Conservation (phyloP, 2,888 invertebrate genomes). For the Cheilosia vernalis region DNA sequence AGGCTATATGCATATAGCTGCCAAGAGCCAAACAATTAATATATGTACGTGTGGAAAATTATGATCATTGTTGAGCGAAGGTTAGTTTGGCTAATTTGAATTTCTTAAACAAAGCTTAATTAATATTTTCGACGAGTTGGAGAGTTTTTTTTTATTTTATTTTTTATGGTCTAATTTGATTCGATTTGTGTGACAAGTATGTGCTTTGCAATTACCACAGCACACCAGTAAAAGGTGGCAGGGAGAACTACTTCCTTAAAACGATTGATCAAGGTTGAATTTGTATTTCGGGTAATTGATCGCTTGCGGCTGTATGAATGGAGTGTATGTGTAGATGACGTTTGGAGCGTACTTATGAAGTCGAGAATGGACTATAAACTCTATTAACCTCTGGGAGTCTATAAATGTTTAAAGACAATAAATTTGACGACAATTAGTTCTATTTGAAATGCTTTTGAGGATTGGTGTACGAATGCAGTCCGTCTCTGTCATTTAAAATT, state of each 20-base stretch:
- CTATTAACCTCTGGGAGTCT: constrained; percentile 19
- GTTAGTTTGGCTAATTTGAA: constrained; percentile 60
- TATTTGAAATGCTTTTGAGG: no score
- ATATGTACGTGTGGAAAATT: constrained; percentile 45
- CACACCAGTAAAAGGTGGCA: constrained; percentile 10
- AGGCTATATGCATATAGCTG: constrained; percentile 8
- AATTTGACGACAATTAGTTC: background rate
- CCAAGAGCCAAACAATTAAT: constrained; percentile 14
- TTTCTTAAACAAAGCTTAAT: constrained; percentile 29
- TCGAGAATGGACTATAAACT: constrained; percentile 12
- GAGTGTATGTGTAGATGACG: background rate
- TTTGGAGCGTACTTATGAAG: background rate
- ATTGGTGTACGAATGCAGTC: no score
- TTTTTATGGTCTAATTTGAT: constrained; percentile 49
- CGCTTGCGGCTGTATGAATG: constrained; percentile 12
- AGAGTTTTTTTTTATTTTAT: constrained; percentile 34
- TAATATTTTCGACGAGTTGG: constrained; percentile 26
- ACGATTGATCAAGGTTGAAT: constrained; percentile 34
- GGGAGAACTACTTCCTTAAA: constrained; percentile 53
- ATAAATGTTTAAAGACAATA: background rate
- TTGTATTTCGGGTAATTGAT: constrained; percentile 17
- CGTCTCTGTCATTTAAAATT: no score
- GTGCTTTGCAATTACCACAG: constrained; percentile 43
- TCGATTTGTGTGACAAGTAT: constrained; percentile 62
- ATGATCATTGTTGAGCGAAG: constrained; percentile 45